These are phyloP conservation scores for Philereme vetulata DNA, from an alignment of 2,888 invertebrate species.

Conservation along the genomic window DNA sequence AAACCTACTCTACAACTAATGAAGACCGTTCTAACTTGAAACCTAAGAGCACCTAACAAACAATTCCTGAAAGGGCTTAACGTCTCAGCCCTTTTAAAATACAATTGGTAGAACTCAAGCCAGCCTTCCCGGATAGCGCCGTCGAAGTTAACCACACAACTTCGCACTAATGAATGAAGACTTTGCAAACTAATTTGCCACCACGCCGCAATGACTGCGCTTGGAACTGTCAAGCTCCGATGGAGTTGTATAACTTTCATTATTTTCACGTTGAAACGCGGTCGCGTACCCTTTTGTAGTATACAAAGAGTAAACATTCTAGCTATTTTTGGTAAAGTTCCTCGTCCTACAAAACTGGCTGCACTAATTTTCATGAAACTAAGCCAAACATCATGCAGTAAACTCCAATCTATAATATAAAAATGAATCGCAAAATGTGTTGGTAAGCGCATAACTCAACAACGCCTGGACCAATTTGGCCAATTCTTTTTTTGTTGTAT, in stretches of 20 bases:
- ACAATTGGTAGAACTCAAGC: constrained; percentile 48
- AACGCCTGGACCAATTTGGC: too few relatives aligned
- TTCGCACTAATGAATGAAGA: constrained; percentile 66
- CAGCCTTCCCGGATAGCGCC: constrained; percentile 35
- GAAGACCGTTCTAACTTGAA: too few relatives aligned
- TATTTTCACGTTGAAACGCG: constrained; percentile 22
- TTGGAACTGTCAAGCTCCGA: constrained; percentile 29
- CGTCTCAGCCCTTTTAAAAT: constrained; percentile 40
- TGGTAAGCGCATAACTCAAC: too few relatives aligned
- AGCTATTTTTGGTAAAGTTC: not conserved
- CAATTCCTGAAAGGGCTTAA: constrained; percentile 14
- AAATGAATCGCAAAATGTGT: too few relatives aligned
- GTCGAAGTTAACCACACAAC: constrained; percentile 61
- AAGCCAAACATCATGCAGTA: too few relatives aligned
- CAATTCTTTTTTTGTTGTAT: too few relatives aligned
- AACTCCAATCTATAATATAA: too few relatives aligned
- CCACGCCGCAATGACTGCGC: constrained; percentile 49
- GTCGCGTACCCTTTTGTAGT: constrained; percentile 18
- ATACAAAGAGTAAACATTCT: not conserved
- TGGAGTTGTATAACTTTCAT: constrained; percentile 30
- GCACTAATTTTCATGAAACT: too few relatives aligned
- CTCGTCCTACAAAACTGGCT: too few relatives aligned
- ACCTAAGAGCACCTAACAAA: too few relatives aligned
- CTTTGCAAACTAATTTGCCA: constrained; percentile 67
- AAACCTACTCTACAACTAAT: too few relatives aligned